These are phyloP conservation scores for Diplosoma virens DNA, from an alignment of 23 tunicate species.

Conservation along the genomic window DNA sequence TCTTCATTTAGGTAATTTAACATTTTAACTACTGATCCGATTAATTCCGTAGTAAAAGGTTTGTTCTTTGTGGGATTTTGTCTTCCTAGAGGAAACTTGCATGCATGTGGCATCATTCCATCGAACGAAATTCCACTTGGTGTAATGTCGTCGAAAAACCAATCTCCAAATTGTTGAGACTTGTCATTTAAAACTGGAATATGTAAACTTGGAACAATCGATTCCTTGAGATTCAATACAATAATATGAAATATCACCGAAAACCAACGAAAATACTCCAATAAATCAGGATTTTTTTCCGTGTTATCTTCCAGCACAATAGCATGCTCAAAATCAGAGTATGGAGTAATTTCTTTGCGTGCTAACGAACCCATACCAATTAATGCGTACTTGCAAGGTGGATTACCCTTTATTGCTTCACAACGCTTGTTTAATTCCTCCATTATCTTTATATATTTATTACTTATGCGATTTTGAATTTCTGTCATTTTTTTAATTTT, in stretches of 20 bases:
- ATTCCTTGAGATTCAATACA: constrained; percentile 31
- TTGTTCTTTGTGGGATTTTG: constrained; percentile 25
- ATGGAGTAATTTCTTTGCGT: constrained; percentile 44
- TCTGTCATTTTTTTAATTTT: too few relatives aligned
- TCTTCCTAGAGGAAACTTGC: constrained; percentile 41
- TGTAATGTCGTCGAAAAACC: constrained; percentile 43
- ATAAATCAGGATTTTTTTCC: background rate
- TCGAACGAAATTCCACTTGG: constrained; percentile 42
- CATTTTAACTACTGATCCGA: constrained; percentile 34
- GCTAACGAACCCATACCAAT: constrained; percentile 61
- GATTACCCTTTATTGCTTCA: constrained; percentile 24
- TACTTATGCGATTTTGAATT: too few relatives aligned
- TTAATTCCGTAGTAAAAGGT: constrained; percentile 26
- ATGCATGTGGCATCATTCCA: constrained; percentile 46
- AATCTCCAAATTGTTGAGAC: background rate
- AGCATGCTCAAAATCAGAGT: constrained; percentile 57
- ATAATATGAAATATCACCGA: constrained; percentile 37
- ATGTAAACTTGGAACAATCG: constrained; percentile 17
- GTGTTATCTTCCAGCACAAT: constrained; percentile 33
- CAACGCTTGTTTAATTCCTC: too few relatives aligned
- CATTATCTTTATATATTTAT: too few relatives aligned
- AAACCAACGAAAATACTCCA: constrained; percentile 54
- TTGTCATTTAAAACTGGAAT: constrained; percentile 27
- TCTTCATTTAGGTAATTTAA: constrained; percentile 20
- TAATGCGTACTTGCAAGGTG: constrained; percentile 36